Evolutionary conservation across 2,113 vertebrate species (phyloP).

Genomic region (Sebastes fasciatus): DNA sequence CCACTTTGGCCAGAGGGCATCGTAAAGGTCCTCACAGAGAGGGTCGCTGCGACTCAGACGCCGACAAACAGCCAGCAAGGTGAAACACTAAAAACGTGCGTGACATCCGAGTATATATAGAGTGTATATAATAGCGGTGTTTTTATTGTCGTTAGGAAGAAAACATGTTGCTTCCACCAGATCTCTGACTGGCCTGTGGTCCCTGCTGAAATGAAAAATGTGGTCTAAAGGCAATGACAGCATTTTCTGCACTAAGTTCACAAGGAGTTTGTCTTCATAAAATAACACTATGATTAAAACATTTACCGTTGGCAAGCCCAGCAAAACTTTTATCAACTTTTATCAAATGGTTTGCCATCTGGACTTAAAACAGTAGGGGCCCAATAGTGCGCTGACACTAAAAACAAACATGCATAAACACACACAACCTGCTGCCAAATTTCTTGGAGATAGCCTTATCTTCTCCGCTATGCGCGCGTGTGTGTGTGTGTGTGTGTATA

Average conservation of each 20-base stretch:
- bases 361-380: slow-evolving; percentile 81
- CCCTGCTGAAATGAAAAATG: slow-evolving; percentile 35
- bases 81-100: slow-evolving; percentile 67
- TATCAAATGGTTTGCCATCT: slow-evolving; percentile 84
- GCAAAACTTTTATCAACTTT: slow-evolving; percentile 80
- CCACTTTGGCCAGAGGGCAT: slow-evolving; percentile 83
- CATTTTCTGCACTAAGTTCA: slow-evolving; percentile 24
- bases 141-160: slow-evolving; percentile 27
- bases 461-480: slow-evolving; percentile 47
- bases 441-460: slow-evolving; percentile 71
- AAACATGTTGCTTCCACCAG: slow-evolving; percentile 21
- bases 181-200: slow-evolving; percentile 11
- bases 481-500: slow-evolving; percentile 42
- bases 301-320: slow-evolving; percentile 71
- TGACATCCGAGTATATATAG: slow-evolving; percentile 24
- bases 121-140: background rate
- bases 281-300: slow-evolving; percentile 66
- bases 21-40: slow-evolving; percentile 83
- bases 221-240: slow-evolving; percentile 12
- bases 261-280: slow-evolving; percentile 53
- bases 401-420: slow-evolving; percentile 83
- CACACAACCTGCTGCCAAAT: slow-evolving; percentile 77
- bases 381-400: slow-evolving; percentile 79
- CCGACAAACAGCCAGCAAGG: slow-evolving; percentile 72
- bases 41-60: slow-evolving; percentile 60